Evolutionary conservation across 2,113 vertebrate genomes (phyloP), one percentile per base, ranked within the genome.

Genomic region (Apodemus sylvaticus): DNA sequence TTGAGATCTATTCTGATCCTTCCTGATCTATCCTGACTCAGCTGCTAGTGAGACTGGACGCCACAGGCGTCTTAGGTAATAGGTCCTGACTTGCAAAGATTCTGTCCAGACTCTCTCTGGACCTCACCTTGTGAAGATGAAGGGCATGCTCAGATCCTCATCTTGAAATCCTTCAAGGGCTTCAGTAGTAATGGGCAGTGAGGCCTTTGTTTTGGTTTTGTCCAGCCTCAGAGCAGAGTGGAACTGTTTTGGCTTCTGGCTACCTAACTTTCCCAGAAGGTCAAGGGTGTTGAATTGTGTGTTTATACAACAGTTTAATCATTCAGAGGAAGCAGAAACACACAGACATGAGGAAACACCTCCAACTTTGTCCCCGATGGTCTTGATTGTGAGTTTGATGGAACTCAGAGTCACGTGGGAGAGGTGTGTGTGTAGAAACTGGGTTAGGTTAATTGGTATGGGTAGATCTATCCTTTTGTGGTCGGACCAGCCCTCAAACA

Each of bases 81-180:
- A 66, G 13, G 0, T 12, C 70, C 31, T 58, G 14, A 68, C 22
- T 22, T 36, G 9, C 16, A 45, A 14, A 7, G 34, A 17, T 1
- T 6, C 3, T 1, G 20, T 10, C 13, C 6, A 4, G 26, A 17
- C 2, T 16, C 3, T 1, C 26, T 10, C 19, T 12, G 64, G 48
- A 34, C 16, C 79, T 71, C 51, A 6, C 31, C 22, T 88, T 26
- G 2, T 14, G 8, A 3, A 34, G 13, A 66, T 51, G 20, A 5
- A 11, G 24, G 2, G 8, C 26, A 26, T 7, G 9, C 34, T 36
- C 1, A 2, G 45, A 0, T 3, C 3, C 10, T 42, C 24, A 0
- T 24, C 66, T 26, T 3, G 1, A 53, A 7, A 39, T 51, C 45
- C 42, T 60, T 34, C 20, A 26, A 12, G 39, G 7, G 1, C 45